A percentile compares a stretch with the other conserved stretches of the same genome.
Evolutionary conservation across 2,797 vertebrate species (phyloP).

Genomic region (Hirundo rustica): DNA sequence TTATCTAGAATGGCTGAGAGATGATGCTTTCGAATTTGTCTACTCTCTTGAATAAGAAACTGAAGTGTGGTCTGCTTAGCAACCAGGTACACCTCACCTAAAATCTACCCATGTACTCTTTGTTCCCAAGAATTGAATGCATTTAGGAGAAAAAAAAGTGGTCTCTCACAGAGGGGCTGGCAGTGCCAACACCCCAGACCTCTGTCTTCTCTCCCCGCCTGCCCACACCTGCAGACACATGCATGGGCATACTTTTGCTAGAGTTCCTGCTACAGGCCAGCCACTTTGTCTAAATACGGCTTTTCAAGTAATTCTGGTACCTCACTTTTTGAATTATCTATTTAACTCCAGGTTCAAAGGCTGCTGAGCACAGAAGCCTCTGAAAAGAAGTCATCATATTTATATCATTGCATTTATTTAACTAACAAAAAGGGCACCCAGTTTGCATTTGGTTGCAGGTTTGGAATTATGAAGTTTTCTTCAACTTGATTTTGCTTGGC

Average conservation of each 20-base stretch:
- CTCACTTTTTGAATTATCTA: neutral
- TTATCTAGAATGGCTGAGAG: neutral
- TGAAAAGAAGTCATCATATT: neutral
- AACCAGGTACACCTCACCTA: neutral
- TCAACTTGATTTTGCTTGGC: neutral
- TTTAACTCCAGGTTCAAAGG: neutral
- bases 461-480: neutral
- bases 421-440: neutral
- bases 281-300: neutral
- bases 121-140: neutral
- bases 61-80: neutral
- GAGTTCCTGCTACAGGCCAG: neutral
- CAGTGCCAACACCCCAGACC: neutral
- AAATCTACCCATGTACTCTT: neutral
- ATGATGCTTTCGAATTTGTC: neutral
- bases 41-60: neutral
- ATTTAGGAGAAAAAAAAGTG: neutral
- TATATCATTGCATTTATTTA: neutral
- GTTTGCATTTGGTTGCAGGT: neutral
- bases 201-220: neutral
- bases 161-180: neutral
- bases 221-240: neutral
- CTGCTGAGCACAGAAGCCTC: neutral
- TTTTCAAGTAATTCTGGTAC: neutral
- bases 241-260: neutral